These are phyloP conservation scores for Eristalinus sepulchralis DNA, from an alignment of 2,888 invertebrate genomes.

Conservation along the genomic window DNA sequence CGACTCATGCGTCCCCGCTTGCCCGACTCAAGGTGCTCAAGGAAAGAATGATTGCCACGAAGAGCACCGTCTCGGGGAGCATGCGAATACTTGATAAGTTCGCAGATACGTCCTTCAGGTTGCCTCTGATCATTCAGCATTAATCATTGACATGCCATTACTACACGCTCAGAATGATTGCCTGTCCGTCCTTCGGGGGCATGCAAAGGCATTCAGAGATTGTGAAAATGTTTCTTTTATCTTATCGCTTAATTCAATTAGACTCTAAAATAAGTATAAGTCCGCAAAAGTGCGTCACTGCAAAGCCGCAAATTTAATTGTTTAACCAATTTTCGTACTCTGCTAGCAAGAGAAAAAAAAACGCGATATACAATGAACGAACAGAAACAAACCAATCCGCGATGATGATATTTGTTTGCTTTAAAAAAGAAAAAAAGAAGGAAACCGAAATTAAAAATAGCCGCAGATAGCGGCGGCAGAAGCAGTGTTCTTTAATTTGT, in stretches of 20 bases:
- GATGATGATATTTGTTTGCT: constrained; percentile 45
- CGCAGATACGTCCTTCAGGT: constrained; percentile 23
- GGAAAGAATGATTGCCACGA: neutral
- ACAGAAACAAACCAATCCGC: constrained; percentile 48
- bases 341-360: constrained; percentile 4
- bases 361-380: constrained; percentile 14
- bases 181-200: neutral
- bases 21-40: neutral
- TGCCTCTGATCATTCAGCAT: constrained; percentile 13
- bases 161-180: neutral
- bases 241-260: constrained; percentile 24
- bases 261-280: neutral
- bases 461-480: constrained; percentile 38
- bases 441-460: constrained; percentile 42
- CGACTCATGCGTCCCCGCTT: neutral
- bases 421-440: constrained; percentile 25
- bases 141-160: constrained; percentile 32
- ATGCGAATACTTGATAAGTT: neutral
- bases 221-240: constrained; percentile 28
- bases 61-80: neutral
- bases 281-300: constrained; percentile 14
- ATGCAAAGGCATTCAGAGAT: neutral
- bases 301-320: neutral
- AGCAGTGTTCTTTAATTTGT: constrained; percentile 35
- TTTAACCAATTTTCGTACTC: constrained; percentile 3